Conservation (phyloP, 1,140 invertebrate species). For the Drusus annulatus region DNA sequence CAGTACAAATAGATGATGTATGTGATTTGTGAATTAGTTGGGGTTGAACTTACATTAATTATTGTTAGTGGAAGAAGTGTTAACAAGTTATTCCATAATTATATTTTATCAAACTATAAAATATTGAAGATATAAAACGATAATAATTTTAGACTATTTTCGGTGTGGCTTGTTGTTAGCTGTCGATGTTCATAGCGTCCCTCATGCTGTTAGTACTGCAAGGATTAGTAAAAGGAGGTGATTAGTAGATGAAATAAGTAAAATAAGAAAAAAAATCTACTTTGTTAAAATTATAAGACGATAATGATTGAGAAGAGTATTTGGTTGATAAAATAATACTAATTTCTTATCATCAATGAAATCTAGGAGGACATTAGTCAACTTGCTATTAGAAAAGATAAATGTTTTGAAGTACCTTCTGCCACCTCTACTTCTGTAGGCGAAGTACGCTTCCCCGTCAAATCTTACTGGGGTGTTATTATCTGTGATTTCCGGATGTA, state of each 20-base stretch:
- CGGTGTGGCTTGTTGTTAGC: constrained; percentile 54
- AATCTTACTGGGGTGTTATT: constrained; percentile 68
- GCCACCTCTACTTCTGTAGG: constrained; percentile 68
- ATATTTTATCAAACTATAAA: constrained; percentile 46
- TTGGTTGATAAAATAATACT: neutral
- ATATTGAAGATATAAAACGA: constrained; percentile 50
- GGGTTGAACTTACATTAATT: constrained; percentile 50
- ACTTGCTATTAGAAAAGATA: neutral
- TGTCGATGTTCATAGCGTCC: constrained; percentile 39
- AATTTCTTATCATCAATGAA: too few species aligned
- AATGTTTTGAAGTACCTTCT: constrained; percentile 63
- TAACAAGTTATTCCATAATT: constrained; percentile 46
- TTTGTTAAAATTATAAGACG: too few species aligned
- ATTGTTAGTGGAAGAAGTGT: constrained; percentile 54
- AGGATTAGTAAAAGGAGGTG: constrained; percentile 23
- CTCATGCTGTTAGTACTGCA: constrained; percentile 58
- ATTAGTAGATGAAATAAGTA: too few species aligned
- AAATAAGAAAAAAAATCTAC: too few species aligned
- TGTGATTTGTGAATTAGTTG: neutral
- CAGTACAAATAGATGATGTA: neutral
- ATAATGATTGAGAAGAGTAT: too few species aligned
- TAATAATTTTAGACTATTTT: constrained; percentile 43
- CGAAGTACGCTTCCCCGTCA: constrained; percentile 70
- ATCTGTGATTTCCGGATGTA: constrained; percentile 67
- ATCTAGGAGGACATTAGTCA: too few species aligned